Base-by-base conservation (phyloP, 2,888 invertebrate genomes). In the Thecophora atra region DNA sequence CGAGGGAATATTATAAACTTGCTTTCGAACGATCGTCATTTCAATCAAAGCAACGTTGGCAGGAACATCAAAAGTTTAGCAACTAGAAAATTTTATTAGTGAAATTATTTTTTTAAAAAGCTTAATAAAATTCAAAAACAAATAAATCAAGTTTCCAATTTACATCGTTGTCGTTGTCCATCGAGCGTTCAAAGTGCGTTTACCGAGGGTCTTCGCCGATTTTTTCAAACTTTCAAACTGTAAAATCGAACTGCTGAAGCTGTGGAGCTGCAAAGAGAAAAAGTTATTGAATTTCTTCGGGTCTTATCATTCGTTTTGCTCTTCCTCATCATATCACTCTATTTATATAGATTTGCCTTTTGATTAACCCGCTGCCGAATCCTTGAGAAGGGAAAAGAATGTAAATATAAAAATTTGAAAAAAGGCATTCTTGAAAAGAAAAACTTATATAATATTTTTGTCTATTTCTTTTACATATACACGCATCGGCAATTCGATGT, bases 261-360 rank as follows among this genome's bases (percentile, higher is more conserved):
- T 82, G 85, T 86, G 85, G 85, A 85, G 83, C 83, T 85, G 80
- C 85, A 85, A 84, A 84, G 80, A 81, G 85, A 85, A 72, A 86
- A 84, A 85, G 79, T 80, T 63, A 79, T 84, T 74, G 85, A 86
- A 81, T 86, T 86, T 80, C 78, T 86, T 69, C 82, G 85, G 81
- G 80, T 86, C 78, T 78, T 85, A 76, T 80, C 85, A 78, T 85
- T 85, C 78, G 84, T 86, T 74, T 79, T 85, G 67, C 76, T 85
- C 71, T 85, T 85, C 75, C 78, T 86, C 71, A 83, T 85, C 69
- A 85, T 85, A 76, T 84, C 86, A 73, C 78, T 85, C n/a, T 85
- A 85, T 76, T 78, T 85, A 42, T 84, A 86, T 78, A 80, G 86
- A 69, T 85, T 86, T 78, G 83, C 86, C 63, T 84, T 86, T 76